These are phyloP conservation scores for Scaptomyza graminum DNA, from an alignment of 1,140 invertebrate species.

Conservation along the genomic window DNA sequence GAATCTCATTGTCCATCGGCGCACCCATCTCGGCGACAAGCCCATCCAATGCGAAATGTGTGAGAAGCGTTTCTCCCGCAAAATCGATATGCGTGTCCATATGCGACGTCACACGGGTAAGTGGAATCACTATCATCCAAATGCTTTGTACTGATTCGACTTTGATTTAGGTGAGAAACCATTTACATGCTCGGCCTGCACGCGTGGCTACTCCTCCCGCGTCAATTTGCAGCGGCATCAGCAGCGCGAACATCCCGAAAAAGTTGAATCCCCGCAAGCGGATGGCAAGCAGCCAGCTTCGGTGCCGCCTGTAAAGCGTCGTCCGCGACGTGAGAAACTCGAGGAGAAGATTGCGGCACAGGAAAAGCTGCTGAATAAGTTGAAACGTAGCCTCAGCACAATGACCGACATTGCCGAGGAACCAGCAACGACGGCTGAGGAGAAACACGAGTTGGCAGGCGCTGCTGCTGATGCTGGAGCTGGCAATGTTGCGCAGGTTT, in stretches of 20 bases:
- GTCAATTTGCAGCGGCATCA: slow-evolving; percentile 73
- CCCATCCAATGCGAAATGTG: slow-evolving; percentile 85
- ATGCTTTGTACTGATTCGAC: not conserved
- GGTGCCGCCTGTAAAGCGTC: slow-evolving; percentile 28
- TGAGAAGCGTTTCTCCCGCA: slow-evolving; percentile 86
- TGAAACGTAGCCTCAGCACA: slow-evolving; percentile 53
- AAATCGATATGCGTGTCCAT: slow-evolving; percentile 85
- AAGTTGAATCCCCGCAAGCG: not conserved
- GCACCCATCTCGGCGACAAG: slow-evolving; percentile 84
- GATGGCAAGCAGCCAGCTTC: slow-evolving; percentile 4
- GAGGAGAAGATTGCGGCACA: slow-evolving; percentile 66
- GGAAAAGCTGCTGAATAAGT: slow-evolving; percentile 53
- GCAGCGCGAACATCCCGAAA: slow-evolving; percentile 63
- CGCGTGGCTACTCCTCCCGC: slow-evolving; percentile 72
- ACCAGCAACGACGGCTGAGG: not conserved
- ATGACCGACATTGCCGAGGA: slow-evolving; percentile 61
- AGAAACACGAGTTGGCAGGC: slow-evolving; percentile 37
- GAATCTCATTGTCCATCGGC: slow-evolving; percentile 75
- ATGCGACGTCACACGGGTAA: slow-evolving; percentile 87
- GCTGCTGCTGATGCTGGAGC: slow-evolving; percentile 66
- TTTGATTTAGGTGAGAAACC: slow-evolving; percentile 74
- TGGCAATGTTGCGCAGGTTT: slow-evolving; percentile 62
- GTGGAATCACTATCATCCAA: slow-evolving; percentile 1
- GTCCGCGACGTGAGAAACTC: slow-evolving; percentile 63
- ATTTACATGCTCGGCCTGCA: slow-evolving; percentile 66